phyloP scores from a whole-genome alignment of 2,888 invertebrate species.

The Tetanocera ferruginea region DNA sequence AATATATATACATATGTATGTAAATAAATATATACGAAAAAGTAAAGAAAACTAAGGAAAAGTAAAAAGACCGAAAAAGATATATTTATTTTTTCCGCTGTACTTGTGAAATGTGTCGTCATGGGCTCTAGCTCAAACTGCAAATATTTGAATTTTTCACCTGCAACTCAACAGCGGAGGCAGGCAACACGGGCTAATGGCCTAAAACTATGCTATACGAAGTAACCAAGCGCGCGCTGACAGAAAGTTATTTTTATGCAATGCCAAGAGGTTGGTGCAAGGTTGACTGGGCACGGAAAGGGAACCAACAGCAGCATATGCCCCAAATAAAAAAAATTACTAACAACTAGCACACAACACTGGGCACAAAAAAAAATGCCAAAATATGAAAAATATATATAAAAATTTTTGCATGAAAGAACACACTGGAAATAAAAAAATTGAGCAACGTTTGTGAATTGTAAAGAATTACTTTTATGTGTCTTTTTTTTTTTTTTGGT shows the following conservation, averaged over 20 bases:
- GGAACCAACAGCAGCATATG: not conserved
- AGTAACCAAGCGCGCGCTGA: not conserved
- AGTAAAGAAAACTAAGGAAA: not conserved
- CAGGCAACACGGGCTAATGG: not conserved
- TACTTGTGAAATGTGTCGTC: not conserved
- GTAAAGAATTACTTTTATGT: too few species aligned
- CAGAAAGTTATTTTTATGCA: not conserved
- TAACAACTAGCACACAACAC: not conserved
- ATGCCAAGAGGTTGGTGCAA: not conserved
- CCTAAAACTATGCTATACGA: not conserved
- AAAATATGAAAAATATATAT: not conserved
- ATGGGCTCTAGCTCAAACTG: not conserved
- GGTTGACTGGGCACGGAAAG: not conserved
- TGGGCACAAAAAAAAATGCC: not conserved
- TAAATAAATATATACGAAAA: not conserved
- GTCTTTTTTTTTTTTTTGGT: too few species aligned
- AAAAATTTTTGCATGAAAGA: not conserved
- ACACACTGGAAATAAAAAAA: not conserved
- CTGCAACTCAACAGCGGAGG: not conserved
- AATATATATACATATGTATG: too few species aligned
- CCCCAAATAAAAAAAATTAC: not conserved
- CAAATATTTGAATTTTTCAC: constrained; percentile 24
- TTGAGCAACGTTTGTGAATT: not conserved
- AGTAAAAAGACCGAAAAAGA: not conserved
- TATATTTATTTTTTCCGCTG: not conserved